These are phyloP conservation scores for Gallirallus australis DNA, from an alignment of 2,797 vertebrate genomes.

Conservation along the genomic window DNA sequence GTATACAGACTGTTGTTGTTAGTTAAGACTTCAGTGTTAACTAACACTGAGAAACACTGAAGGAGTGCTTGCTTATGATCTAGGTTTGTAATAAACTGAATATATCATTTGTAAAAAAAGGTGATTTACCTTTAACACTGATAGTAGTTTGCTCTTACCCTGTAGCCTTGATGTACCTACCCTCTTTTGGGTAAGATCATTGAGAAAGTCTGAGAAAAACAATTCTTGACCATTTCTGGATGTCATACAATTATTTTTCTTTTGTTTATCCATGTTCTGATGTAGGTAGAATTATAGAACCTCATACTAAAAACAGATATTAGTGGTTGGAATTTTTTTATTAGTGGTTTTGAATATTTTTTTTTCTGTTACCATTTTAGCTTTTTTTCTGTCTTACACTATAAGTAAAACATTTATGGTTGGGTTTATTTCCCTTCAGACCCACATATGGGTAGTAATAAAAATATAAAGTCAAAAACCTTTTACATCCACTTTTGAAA, in stretches of 20 bases:
- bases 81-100: not conserved
- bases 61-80: not conserved
- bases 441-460: not conserved
- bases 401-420: not conserved
- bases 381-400: not conserved
- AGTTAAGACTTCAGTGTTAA: too few species aligned
- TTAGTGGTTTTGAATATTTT: not conserved
- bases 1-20: not conserved
- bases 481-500: not conserved
- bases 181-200: not conserved
- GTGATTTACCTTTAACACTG: not conserved
- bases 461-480: not conserved
- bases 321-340: not conserved
- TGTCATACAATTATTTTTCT: not conserved
- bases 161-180: not conserved
- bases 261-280: not conserved
- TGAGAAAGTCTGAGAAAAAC: not conserved
- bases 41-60: not conserved
- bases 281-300: not conserved
- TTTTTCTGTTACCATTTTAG: not conserved
- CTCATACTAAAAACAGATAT: not conserved
- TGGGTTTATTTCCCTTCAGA: slow-evolving; percentile 34
- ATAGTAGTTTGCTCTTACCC: not conserved
- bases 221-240: not conserved
- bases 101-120: not conserved